Evolutionary conservation across 2,113 vertebrate genomes (phyloP), one percentile per base, ranked within the genome.

Genomic region (Lutjanus erythropterus): DNA sequence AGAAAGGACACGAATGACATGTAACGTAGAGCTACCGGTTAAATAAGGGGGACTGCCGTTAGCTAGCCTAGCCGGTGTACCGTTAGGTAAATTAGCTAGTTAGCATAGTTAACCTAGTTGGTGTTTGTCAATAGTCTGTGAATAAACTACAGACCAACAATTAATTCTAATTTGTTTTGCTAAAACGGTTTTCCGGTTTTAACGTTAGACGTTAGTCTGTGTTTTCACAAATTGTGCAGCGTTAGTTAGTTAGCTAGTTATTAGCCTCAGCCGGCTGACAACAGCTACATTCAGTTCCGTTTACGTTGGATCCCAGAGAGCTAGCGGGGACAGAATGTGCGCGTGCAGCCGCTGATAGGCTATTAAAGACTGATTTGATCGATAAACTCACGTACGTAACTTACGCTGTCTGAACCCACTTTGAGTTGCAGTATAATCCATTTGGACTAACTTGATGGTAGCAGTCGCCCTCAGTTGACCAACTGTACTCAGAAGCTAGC

Each of bases 361-460:
- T n/a, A 11, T 16, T 7, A 52, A 16, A 4, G 7, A 42, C 19
- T 7, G 16, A 27, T 33, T 61, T 44, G 42, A 75, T 71, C 8
- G 10, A 67, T 27, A 27, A 74, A 69, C 6, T 50, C 68, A 89
- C 90, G 88, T 88, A 93, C 93, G 93, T 93, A 93, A 95, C 94
- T 94, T 95, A 95, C 95, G 94, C 87, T 94, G 94, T 93, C 93
- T 93, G 90, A 90, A 94, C 31, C 89, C 94, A 59, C 86, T 92
- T 15, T 93, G 92, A 49, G 86, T 73, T 7, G 89, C 71, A 2
- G 88, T 72, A 33, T 90, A 94, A 87, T 95, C 94, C 94, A 96
- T 95, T 19, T 41, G 19, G 44, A 44, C 16, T 16, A 2, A 46
- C 9, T 58, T 9, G 29, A 11, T 31, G 12, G 25, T 10, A 19